A percentile compares a stretch with the other conserved stretches of the same genome.
phyloP scores from a whole-genome alignment of 2,797 vertebrate genomes.

The Sebastes iracundus region DNA sequence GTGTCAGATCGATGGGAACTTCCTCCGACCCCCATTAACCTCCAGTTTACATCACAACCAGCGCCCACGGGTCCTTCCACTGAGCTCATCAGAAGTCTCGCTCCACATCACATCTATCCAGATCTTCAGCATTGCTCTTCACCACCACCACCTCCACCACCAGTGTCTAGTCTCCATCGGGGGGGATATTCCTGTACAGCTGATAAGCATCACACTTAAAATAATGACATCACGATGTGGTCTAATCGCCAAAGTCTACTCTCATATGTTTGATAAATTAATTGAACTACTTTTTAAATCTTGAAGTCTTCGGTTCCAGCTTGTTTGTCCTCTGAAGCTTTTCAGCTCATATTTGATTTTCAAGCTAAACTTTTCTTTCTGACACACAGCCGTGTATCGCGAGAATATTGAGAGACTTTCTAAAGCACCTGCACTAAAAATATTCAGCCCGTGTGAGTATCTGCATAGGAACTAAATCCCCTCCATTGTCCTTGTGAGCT shows the following conservation, averaged over 20 bases:
- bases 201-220: background rate
- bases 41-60: background rate
- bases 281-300: background rate
- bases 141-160: background rate
- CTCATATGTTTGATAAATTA: background rate
- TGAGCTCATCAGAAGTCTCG: background rate
- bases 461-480: slow-evolving; percentile 70
- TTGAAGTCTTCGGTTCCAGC: background rate
- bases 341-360: background rate
- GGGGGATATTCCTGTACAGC: too few relatives aligned
- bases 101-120: background rate
- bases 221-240: background rate
- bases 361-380: slow-evolving; percentile 33
- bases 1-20: background rate
- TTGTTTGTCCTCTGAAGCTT: slow-evolving; percentile 7
- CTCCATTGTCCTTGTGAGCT: slow-evolving; percentile 74
- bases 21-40: background rate
- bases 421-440: slow-evolving; percentile 68
- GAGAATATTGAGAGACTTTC: slow-evolving; percentile 23
- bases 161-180: too few relatives aligned
- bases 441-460: slow-evolving; percentile 62
- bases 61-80: background rate
- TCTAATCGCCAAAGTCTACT: background rate
- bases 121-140: background rate
- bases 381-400: slow-evolving; percentile 1